Evolutionary conservation across 2,797 vertebrate species (phyloP).

Genomic region (Sebastiscus tertius): DNA sequence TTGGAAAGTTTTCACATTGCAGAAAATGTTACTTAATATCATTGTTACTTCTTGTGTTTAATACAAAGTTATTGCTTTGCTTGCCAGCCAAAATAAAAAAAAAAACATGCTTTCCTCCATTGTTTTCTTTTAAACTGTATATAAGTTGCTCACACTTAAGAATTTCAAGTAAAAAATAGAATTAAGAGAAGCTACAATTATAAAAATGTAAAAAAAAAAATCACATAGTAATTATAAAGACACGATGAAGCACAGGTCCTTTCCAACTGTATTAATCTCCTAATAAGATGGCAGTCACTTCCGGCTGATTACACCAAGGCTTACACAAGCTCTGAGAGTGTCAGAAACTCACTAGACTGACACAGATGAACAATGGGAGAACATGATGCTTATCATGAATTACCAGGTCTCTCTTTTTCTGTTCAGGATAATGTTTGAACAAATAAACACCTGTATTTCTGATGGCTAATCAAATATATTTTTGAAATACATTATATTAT

Average conservation of each 20-base stretch:
- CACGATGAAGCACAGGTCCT: neutral
- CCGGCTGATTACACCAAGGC: neutral
- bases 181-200: neutral
- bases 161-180: neutral
- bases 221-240: neutral
- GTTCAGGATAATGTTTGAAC: neutral
- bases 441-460: neutral
- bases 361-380: neutral
- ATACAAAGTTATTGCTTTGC: neutral
- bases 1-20: neutral
- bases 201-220: neutral
- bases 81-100: neutral
- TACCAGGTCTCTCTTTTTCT: neutral
- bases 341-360: too few species aligned
- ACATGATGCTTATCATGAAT: neutral
- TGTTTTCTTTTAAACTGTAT: neutral
- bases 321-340: neutral
- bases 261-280: neutral
- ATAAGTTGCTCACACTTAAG: neutral
- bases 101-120: neutral
- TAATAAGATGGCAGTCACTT: neutral
- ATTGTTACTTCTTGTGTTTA: neutral
- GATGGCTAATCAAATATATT: neutral
- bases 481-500: neutral
- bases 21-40: neutral